Conservation (phyloP, 2,888 invertebrate species). For the Drosophila pseudotakahashii region DNA sequence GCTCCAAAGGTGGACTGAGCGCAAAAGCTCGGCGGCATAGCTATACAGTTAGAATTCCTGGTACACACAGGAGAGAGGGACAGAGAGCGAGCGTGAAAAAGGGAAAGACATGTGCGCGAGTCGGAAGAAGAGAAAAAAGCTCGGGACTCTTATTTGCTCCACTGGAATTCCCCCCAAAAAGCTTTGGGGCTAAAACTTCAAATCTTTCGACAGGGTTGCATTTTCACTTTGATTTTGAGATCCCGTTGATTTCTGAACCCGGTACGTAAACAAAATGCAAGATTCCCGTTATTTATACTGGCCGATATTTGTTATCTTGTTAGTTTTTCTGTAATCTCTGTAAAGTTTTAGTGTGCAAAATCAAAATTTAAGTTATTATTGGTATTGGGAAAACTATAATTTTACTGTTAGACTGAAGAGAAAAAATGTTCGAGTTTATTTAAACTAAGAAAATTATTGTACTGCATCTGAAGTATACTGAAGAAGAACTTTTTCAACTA, state of each 20-base stretch:
- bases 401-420: no score
- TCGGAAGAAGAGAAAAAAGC: slow-evolving; percentile 56
- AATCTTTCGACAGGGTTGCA: slow-evolving; percentile 25
- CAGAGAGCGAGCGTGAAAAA: slow-evolving; percentile 3
- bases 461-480: no score
- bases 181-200: slow-evolving; percentile 16
- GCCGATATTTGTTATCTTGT: no score
- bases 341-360: no score
- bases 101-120: slow-evolving; percentile 31
- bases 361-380: no score
- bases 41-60: slow-evolving; percentile 63
- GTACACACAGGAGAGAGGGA: slow-evolving; percentile 52
- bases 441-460: no score
- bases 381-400: no score
- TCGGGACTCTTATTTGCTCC: slow-evolving; percentile 10
- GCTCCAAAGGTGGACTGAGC: slow-evolving; percentile 38
- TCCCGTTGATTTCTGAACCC: not conserved
- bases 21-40: slow-evolving; percentile 60
- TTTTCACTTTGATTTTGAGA: slow-evolving; percentile 14
- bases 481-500: no score
- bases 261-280: not conserved
- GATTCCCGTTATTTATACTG: not conserved
- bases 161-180: slow-evolving; percentile 22
- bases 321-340: no score
- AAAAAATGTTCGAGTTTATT: no score